Base-by-base conservation (phyloP, 1,140 invertebrate genomes). In the Lethocerus indicus region DNA sequence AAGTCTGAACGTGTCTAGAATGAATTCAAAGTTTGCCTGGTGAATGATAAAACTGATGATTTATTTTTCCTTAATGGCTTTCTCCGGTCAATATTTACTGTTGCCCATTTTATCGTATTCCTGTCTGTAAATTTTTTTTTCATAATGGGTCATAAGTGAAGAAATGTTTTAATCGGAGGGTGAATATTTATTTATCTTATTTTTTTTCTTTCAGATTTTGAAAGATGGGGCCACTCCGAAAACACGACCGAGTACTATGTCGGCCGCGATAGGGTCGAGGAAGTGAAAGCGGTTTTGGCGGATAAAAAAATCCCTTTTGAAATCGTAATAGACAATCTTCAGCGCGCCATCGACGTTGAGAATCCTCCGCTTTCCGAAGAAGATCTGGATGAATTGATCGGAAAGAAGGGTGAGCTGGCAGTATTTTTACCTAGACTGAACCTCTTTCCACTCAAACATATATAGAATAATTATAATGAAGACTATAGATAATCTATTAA, bases 331-430 rank as follows among this genome's bases (percentile, higher is more conserved):
- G 71, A 78, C 13, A 76, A 87, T 63, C 56, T 87, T 21, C 82
- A 87, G 60, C 69, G 71, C 54, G 76, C 78, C 6, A 87, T 87
- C 26, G 73, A 85, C 54, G 71, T 75, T 52, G 83, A 87, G 65
- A 87, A 86, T 65, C 79, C 80, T 23, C 66, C 71, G 1, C 63
- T 75, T 2, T 71, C 74, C 7, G 53, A 60, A 5, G 71, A 76
- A 57, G 73, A 77, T 44, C 69, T 79, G 59, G 64, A 73, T 13
- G 72, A 74, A 55, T 67, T 83, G 13, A 72, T 79, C 56, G 76
- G 83, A 52, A 71, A 81, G 57, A 73, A 79, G 74, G 83, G 82
- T 84, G 53, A 20, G 9, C n/a, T 39, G 6, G 6, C 21, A 32
- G 7, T 32, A n/a, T 32, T 32, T 32, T 32, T 32, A 32, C 7